These are phyloP conservation scores for Labeo rohita DNA, from an alignment of 2,113 vertebrate genomes.

Conservation along the genomic window DNA sequence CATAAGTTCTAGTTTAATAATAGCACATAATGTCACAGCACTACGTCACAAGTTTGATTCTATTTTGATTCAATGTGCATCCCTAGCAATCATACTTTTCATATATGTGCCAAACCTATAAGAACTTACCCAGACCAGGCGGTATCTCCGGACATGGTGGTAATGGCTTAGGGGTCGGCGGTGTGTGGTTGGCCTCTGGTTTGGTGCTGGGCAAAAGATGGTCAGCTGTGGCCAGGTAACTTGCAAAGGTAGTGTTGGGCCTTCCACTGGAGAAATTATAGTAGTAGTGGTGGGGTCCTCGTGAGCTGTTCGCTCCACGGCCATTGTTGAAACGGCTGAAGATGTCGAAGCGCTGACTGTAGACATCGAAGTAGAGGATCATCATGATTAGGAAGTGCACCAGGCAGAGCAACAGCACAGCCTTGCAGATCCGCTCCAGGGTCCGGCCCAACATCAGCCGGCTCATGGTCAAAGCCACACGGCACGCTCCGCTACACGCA, in stretches of 20 bases:
- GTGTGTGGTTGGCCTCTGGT: slow-evolving; percentile 79
- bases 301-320: slow-evolving; percentile 82
- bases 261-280: slow-evolving; percentile 82
- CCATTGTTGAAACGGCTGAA: slow-evolving; percentile 95
- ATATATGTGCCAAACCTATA: neutral
- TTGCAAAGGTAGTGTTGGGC: slow-evolving; percentile 81
- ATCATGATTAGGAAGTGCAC: slow-evolving; percentile 97
- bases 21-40: neutral
- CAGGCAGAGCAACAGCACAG: slow-evolving; percentile 94
- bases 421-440: slow-evolving; percentile 99
- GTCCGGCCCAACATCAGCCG: slow-evolving; percentile 97
- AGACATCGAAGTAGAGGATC: slow-evolving; percentile 98
- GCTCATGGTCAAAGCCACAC: slow-evolving; percentile 89
- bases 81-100: neutral
- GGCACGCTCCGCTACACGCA: slow-evolving; percentile 68
- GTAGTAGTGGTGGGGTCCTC: slow-evolving; percentile 77
- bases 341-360: slow-evolving; percentile 94
- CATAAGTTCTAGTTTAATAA: too few relatives aligned
- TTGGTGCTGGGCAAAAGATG: slow-evolving; percentile 78
- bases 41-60: neutral
- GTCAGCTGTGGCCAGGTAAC: slow-evolving; percentile 74
- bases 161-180: slow-evolving; percentile 81
- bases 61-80: neutral
- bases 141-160: slow-evolving; percentile 91
- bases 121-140: slow-evolving; percentile 86